Percentiles rank a stretch among this genome's conserved stretches.
phyloP scores from a whole-genome alignment of 2,113 vertebrate species.

The Entelurus aequoreus region DNA sequence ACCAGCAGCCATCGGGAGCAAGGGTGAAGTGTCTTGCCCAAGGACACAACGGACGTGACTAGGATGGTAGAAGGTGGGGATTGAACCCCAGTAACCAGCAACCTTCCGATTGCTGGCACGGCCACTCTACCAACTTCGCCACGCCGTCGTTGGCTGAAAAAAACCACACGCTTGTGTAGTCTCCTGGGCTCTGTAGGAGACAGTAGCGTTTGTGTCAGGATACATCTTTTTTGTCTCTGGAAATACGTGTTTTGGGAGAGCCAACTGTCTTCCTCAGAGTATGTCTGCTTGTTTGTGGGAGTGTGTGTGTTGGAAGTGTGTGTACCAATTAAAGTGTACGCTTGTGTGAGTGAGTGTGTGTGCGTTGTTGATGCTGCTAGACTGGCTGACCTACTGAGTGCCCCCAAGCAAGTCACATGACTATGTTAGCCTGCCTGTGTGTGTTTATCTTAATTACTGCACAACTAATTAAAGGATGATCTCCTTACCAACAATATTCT shows the following conservation, averaged over 20 bases:
- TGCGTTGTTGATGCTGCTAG: conserved; percentile 36
- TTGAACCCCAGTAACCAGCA: too few species aligned
- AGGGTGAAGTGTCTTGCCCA: too few species aligned
- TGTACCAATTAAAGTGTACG: conserved; percentile 5
- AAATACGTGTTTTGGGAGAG: conserved; percentile 4
- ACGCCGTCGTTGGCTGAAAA: too few species aligned
- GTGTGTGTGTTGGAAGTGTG: conserved; percentile 8
- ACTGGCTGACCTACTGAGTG: conserved; percentile 53
- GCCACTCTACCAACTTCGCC: too few species aligned
- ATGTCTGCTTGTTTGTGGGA: not conserved
- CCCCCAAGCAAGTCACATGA: conserved; percentile 53
- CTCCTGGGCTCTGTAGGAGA: too few species aligned
- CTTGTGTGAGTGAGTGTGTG: not conserved
- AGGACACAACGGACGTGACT: too few species aligned
- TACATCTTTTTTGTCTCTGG: conserved; percentile 8
- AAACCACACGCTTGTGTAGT: too few species aligned
- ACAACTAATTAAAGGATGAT: conserved; percentile 3
- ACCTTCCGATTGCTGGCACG: too few species aligned
- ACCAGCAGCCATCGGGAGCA: too few species aligned
- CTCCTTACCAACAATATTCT: not conserved
- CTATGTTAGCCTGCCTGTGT: conserved; percentile 34
- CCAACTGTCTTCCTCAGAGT: conserved; percentile 6
- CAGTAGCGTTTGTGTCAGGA: conserved; percentile 16
- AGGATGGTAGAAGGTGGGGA: too few species aligned
- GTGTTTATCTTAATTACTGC: conserved; percentile 32